Evolutionary conservation across 2,113 vertebrate genomes (phyloP).

Genomic region (Agapornis roseicollis): DNA sequence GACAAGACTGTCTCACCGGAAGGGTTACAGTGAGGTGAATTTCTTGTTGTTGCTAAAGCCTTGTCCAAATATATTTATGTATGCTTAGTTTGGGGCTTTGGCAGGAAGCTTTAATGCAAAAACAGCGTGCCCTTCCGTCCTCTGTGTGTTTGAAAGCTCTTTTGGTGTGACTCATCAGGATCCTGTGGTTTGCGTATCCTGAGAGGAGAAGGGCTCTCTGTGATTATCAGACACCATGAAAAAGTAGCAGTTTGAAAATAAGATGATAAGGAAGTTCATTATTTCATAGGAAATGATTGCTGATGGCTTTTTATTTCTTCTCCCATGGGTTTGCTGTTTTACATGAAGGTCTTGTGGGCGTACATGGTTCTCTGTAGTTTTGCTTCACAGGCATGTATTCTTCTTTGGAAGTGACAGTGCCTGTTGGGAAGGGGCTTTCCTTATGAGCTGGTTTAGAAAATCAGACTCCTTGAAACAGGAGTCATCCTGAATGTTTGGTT

Average conservation of each 20-base stretch:
- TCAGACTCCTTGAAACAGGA: not conserved
- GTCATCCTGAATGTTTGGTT: not conserved
- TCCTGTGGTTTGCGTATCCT: conserved; percentile 84
- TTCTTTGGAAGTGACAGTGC: not conserved
- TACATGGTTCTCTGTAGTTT: not conserved
- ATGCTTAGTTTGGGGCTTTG: conserved; percentile 70
- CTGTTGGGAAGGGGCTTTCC: not conserved
- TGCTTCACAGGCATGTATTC: not conserved
- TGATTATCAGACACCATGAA: conserved; percentile 64
- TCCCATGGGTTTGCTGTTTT: not conserved
- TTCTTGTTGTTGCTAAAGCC: conserved; percentile 67
- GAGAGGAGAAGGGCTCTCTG: conserved; percentile 66
- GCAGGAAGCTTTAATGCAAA: conserved; percentile 80
- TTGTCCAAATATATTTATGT: conserved; percentile 62
- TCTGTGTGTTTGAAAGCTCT: conserved; percentile 72
- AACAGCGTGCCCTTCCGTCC: conserved; percentile 76
- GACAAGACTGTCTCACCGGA: conserved; percentile 60
- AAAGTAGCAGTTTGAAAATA: conserved; percentile 23
- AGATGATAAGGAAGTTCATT: conserved; percentile 56
- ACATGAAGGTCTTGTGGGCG: not conserved
- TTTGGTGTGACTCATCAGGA: conserved; percentile 78
- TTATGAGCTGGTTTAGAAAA: not conserved
- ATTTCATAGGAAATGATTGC: conserved; percentile 48
- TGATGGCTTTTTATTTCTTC: not conserved
- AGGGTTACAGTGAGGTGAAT: conserved; percentile 56